Evolutionary conservation across 1,140 invertebrate species (phyloP).

Genomic region (Caenorhabditis inopinata): DNA sequence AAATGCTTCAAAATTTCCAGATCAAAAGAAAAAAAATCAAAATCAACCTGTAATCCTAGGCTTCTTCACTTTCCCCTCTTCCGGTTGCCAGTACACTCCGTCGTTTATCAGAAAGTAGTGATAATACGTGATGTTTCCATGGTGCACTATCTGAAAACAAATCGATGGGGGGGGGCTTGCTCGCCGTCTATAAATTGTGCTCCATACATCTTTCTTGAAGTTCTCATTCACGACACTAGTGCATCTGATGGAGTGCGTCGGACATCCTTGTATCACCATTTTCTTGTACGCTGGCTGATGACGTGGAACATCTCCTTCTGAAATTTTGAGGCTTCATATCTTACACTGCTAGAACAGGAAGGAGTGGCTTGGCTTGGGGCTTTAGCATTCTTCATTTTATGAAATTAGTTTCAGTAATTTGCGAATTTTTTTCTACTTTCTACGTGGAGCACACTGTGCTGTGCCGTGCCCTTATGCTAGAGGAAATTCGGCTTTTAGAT

Average conservation of each 20-base stretch:
- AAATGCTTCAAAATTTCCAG: too few relatives aligned
- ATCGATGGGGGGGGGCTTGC: too few relatives aligned
- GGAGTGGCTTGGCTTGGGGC: too few relatives aligned
- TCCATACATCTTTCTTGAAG: constrained; percentile 5
- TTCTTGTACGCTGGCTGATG: background rate
- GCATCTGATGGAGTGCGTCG: background rate
- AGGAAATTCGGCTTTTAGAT: background rate
- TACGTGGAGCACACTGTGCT: too few relatives aligned
- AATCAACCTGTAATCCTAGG: background rate
- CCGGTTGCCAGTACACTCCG: background rate
- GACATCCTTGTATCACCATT: background rate
- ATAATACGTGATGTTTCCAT: background rate
- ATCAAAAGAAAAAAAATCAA: background rate
- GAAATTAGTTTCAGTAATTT: too few relatives aligned
- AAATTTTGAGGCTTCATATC: too few relatives aligned
- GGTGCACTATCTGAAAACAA: background rate
- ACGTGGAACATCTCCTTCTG: background rate
- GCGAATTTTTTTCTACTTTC: too few relatives aligned
- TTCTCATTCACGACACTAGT: background rate
- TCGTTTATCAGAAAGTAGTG: background rate
- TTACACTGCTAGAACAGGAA: too few relatives aligned
- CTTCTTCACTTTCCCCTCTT: background rate
- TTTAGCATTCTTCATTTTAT: too few relatives aligned
- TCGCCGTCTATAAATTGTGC: background rate
- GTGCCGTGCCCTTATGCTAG: too few relatives aligned